Base-by-base conservation (phyloP, 1,140 invertebrate genomes). In the Diachasma alloeum region DNA sequence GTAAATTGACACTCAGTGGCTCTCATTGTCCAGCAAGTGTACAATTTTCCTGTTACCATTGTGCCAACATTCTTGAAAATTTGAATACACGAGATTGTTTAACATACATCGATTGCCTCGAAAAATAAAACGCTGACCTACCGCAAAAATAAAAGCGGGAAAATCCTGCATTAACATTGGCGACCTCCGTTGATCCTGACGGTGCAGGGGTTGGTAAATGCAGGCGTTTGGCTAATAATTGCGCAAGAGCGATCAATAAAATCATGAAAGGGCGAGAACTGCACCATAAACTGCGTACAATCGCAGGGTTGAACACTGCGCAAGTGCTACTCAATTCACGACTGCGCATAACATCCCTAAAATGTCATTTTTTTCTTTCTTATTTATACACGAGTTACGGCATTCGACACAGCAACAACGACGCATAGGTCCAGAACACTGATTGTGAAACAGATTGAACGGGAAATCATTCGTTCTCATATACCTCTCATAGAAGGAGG, bases 221-320 rank as follows among this genome's bases (percentile, higher is more conserved):
- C 24, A 13, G 59, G 2, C 11, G 59, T 15, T 63, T 6, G 19
- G 6, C 8, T 31, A 13, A 26, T 24, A 63, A 26, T 22, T 63
- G 59, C 59, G 59, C 59, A 63, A 63, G 24, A 26, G 17, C 59
- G 24, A 63, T 63, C 59, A 63, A 63, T 63, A 63, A 63, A 63
- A 24, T 63, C 19, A 63, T 63, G 59, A 63, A 63, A 63, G 59
- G 59, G 59, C 59, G 59, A 63, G 59, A 63, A 26, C 59, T 11
- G 13, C 13, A 59, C 46, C 10, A 22, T 22, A 59, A 59, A 59
- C 53, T 63, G 59, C 59, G 59, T 63, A 63, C 59, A 63, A 24
- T 31, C 9, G 4, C 5, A 26, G 15, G 11, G 19, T 31, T 10
- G 19, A 4, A 9, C 11, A 31, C 24, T 63, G 59, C 59, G 59